These are phyloP conservation scores for Mus pahari DNA, from an alignment of 2,113 vertebrate genomes.

Conservation along the genomic window DNA sequence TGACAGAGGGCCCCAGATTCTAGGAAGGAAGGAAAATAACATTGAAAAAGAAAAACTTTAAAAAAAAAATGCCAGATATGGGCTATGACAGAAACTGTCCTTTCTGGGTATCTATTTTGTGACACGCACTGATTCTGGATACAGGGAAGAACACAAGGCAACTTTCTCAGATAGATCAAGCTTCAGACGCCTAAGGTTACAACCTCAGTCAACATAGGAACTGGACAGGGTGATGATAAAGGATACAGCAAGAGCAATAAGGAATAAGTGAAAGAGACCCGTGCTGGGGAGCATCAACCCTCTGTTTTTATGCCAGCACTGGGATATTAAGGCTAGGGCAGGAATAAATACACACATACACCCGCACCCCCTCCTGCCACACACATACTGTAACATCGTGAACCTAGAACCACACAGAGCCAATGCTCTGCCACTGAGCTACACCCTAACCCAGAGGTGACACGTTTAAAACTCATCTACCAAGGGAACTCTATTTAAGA, in stretches of 20 bases:
- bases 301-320: neutral
- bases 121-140: neutral
- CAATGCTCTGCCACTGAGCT: neutral
- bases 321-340: neutral
- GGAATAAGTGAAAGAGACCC: neutral
- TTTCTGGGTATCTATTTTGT: neutral
- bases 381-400: neutral
- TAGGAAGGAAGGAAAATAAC: neutral
- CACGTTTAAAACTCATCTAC: constrained; percentile 8
- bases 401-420: neutral
- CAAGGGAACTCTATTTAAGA: neutral
- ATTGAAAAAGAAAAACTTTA: neutral
- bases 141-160: neutral
- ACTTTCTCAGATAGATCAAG: neutral
- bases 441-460: neutral
- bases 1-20: neutral
- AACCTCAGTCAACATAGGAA: neutral
- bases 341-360: too few species aligned
- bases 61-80: neutral
- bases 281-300: neutral
- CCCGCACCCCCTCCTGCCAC: neutral
- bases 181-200: neutral
- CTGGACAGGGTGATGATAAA: neutral
- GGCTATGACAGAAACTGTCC: neutral
- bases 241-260: neutral